Conservation (phyloP, 2,888 invertebrate genomes). For the Dolomedes plantarius region DNA sequence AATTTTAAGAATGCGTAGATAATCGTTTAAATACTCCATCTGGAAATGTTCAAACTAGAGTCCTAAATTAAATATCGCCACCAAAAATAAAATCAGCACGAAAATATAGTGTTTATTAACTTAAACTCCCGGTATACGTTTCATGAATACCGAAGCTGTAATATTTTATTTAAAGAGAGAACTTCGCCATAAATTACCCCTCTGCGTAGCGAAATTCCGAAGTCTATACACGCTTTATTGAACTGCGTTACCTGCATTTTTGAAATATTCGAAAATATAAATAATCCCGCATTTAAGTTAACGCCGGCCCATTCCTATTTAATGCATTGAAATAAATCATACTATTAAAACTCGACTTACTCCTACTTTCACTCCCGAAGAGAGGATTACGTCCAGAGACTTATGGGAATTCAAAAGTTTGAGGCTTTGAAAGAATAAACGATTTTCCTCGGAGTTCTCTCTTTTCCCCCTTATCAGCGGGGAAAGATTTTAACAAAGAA, state of each 20-base stretch:
- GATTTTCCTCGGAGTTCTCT: not conserved
- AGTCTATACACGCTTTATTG: too few species aligned
- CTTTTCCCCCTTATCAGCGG: not conserved
- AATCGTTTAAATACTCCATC: too few species aligned
- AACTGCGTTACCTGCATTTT: not conserved
- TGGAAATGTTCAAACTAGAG: too few species aligned
- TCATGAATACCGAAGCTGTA: too few species aligned
- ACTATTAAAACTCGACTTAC: not conserved
- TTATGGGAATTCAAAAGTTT: constrained; percentile 6
- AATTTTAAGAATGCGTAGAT: too few species aligned
- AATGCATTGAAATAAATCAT: constrained; percentile 3
- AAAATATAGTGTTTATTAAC: too few species aligned
- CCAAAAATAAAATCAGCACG: too few species aligned
- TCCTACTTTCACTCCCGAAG: not conserved
- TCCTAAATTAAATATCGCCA: too few species aligned
- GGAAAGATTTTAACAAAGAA: not conserved
- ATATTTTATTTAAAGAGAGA: too few species aligned
- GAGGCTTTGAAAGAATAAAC: not conserved
- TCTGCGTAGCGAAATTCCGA: too few species aligned
- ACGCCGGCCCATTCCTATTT: not conserved
- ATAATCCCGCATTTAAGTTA: not conserved
- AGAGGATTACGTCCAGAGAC: not conserved
- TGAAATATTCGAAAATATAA: not conserved
- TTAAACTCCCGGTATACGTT: too few species aligned
- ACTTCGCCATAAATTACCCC: too few species aligned